Base-by-base conservation (phyloP, 2,797 vertebrate species). In the Acipenser ruthenus region DNA sequence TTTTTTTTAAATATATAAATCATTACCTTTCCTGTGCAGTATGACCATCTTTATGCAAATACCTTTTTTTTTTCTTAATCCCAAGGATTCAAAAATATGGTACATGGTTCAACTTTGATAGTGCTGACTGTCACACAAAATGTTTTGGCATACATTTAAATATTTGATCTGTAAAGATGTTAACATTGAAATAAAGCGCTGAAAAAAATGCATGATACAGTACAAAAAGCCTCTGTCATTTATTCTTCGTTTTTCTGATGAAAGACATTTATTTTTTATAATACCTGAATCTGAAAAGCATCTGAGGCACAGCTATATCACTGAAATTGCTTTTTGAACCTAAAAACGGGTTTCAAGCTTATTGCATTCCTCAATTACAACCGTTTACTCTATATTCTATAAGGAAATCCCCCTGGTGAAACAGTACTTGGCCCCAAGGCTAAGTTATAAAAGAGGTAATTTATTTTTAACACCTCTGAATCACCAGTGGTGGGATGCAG, bases 401-500 rank as follows among this genome's bases (percentile, higher is more conserved):
- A 15, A 53, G 62, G 37, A 68, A 55, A n/a, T 65, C 63, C 68
- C 6, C 6, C 11, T 7, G 18, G 68, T 15, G 59, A 64, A 51
- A 18, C 37, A 18, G 64, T 51, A 49, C 13, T 65, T 65, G 55
- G 62, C 49, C 52, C 50, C 13, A 49, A 67, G 50, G 47, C 50
- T 15, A 63, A 62, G 58, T 60, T 64, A 67, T 62, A 56, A 68
- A 59, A 65, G 70, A 68, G 66, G 50, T 71, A 65, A 67, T 68
- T 71, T 65, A 68, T 71, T 71, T 71, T 64, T 64, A 62, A 68
- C 66, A 68, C 66, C 10, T 60, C 66, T 7, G 12, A 65, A 65
- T 68, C 66, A n/a, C 49, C 49, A 15, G 23, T 53, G 62, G 66
- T 65, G 47, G 50, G 63, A 64, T 11, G 59, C 15, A 49, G 47